A percentile compares a stretch with the other conserved stretches of the same genome.
Evolutionary conservation across 2,797 vertebrate genomes (phyloP).

Genomic region (Linurgus olivaceus): DNA sequence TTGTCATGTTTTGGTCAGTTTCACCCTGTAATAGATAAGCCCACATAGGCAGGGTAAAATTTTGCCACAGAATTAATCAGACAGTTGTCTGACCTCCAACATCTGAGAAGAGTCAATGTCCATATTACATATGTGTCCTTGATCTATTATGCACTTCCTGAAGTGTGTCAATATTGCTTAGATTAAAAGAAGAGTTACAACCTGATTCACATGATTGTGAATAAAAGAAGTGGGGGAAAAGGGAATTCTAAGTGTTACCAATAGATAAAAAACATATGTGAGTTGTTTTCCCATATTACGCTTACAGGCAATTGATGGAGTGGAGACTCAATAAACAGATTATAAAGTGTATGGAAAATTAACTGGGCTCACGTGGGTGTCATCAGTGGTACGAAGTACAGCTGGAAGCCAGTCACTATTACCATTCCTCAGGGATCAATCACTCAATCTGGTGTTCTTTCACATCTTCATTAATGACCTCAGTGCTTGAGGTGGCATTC

Average conservation of each 20-base stretch:
- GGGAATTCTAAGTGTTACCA: neutral
- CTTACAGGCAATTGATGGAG: neutral
- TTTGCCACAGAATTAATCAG: neutral
- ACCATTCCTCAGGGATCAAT: neutral
- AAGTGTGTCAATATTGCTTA: neutral
- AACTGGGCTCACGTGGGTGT: neutral
- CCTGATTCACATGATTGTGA: neutral
- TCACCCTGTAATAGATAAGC: neutral
- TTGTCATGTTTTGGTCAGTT: neutral
- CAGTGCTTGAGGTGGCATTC: neutral
- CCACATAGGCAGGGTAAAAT: neutral
- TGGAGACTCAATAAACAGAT: neutral
- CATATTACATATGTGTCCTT: neutral
- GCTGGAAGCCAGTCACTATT: neutral
- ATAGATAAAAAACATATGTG: neutral
- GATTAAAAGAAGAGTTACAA: neutral
- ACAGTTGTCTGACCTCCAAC: neutral
- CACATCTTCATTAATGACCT: neutral
- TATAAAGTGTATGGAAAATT: neutral
- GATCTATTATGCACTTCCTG: neutral
- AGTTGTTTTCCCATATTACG: neutral
- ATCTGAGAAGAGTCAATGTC: neutral
- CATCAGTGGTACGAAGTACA: neutral
- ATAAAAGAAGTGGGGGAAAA: neutral
- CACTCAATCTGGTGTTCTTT: neutral